Conservation (phyloP, 2,888 invertebrate genomes). For the Chaetogeoica ovagalla region DNA sequence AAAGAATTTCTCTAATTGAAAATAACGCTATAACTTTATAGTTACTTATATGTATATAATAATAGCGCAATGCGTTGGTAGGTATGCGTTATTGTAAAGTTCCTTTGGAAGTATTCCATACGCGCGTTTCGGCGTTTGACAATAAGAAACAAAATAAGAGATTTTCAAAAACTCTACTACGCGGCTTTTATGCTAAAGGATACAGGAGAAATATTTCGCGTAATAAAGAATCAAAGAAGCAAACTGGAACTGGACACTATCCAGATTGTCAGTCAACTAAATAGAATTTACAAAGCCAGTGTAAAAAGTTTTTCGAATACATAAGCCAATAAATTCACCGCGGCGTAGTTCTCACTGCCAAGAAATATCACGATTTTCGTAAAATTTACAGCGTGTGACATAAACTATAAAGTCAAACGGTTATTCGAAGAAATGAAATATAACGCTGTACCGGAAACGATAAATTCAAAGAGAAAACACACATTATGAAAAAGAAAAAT, state of each 20-base stretch:
- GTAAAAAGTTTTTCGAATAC: conserved; percentile 30
- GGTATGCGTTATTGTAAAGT: neutral
- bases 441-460: neutral
- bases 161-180: neutral
- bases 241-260: conserved; percentile 32
- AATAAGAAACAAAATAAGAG: conserved; percentile 1
- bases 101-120: conserved; percentile 21
- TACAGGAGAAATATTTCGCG: neutral
- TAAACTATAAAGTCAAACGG: neutral
- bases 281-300: conserved; percentile 25
- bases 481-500: neutral
- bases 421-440: neutral
- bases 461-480: neutral
- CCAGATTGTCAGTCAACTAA: conserved; percentile 29
- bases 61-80: neutral
- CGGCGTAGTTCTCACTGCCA: conserved; percentile 15
- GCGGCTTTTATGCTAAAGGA: too few species aligned
- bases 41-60: neutral
- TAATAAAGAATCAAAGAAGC: conserved; percentile 2
- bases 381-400: conserved; percentile 1
- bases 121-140: neutral
- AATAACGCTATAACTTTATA: neutral
- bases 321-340: conserved; percentile 30
- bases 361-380: conserved; percentile 17
- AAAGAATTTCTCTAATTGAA: neutral